phyloP scores from a whole-genome alignment of 2,888 invertebrate species.

The Amitus sp. region DNA sequence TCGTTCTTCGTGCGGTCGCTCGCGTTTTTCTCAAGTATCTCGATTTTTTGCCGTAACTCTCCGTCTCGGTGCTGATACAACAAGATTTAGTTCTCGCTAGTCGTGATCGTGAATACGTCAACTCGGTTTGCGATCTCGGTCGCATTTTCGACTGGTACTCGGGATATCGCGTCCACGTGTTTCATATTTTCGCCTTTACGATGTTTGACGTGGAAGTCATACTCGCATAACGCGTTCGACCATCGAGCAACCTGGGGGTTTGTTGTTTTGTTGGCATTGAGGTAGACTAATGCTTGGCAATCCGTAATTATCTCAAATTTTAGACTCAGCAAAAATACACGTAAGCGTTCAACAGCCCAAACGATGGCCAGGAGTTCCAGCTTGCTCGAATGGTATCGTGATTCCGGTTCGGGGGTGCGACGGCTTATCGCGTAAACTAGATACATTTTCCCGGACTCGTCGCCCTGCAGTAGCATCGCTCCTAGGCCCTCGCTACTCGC shows the following conservation, averaged over 20 bases:
- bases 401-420: constrained; percentile 43
- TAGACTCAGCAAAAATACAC: constrained; percentile 30
- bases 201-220: constrained; percentile 14
- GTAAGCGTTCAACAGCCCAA: constrained; percentile 24
- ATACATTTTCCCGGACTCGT: constrained; percentile 19
- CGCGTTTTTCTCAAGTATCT: constrained; percentile 9
- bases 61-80: no score
- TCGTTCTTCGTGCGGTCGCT: neutral
- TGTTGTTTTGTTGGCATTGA: constrained; percentile 33
- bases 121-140: no score
- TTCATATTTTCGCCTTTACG: constrained; percentile 7
- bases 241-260: constrained; percentile 40
- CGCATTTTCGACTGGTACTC: no score
- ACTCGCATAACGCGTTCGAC: constrained; percentile 15
- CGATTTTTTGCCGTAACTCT: neutral
- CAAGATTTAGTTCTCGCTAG: neutral
- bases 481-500: constrained; percentile 30
- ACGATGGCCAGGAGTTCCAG: constrained; percentile 48
- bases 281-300: constrained; percentile 41
- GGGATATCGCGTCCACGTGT: neutral
- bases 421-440: constrained; percentile 43
- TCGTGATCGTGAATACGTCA: no score
- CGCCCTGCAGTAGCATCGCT: constrained; percentile 33
- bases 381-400: constrained; percentile 43
- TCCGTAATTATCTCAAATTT: constrained; percentile 42